Base-by-base conservation (phyloP, 2,797 vertebrate species). In the Threskiornis aethiopicus region DNA sequence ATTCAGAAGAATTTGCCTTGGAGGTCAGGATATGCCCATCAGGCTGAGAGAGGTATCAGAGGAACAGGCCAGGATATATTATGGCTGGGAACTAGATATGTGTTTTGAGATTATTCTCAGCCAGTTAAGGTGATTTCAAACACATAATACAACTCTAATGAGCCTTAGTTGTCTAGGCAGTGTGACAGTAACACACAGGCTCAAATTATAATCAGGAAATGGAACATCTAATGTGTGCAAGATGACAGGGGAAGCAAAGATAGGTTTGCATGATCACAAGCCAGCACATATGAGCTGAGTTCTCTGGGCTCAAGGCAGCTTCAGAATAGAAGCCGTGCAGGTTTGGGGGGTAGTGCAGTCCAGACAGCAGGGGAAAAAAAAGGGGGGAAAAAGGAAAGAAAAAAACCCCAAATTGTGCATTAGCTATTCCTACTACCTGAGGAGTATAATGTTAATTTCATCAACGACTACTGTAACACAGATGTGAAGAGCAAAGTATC, bases 321-420 rank as follows among this genome's bases (percentile, higher is more conserved):
- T 75, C 69, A 69, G 24, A 81, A 55, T 7, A 72, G 41, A 87
- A 92, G 19, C 29, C 33, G 16, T 16, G 3, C 5, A 58, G 5
- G 2, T 55, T 61, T 52, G 10, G 16, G 13, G 9, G 2, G 2
- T 15, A 61, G 17, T 31, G 31, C 12, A 62, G 35, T 26, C 21
- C 67, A 79, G 16, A 46, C 6, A 61, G 18, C 17, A 41, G 12
- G 2, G 9, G 2, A 11, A 58, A 31, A 46, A 59, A 55, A 18
- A 6, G 8, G 5, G 8, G 14, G 11, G 16, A 4, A 4, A 16
- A 29, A 18, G 10, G 28, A 29, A 52, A 17, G 3, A 10, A 12
- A 3, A 46, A 21, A 4, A 15, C 1, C 3, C 2, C 13, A 33
- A 78, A 16, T 3, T 33, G 5, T 24, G 11, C 10, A 12, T 73